Conservation (phyloP, 2,113 vertebrate species). For the Otis tarda region DNA sequence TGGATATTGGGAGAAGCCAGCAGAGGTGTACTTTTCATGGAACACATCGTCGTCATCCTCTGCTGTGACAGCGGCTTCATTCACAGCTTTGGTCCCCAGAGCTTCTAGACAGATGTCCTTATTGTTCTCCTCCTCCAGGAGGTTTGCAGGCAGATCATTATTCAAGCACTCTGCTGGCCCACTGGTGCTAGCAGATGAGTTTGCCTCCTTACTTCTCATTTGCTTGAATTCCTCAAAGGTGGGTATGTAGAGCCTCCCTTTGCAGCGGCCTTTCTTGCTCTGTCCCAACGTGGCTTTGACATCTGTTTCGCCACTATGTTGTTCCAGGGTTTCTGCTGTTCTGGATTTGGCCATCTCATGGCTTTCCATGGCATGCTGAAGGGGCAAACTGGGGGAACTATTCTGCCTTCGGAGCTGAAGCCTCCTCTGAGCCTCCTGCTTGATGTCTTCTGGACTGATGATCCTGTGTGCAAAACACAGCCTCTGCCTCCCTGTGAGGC, state of each 20-base stretch:
- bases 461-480: slow-evolving; percentile 57
- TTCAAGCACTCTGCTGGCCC: neutral
- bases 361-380: slow-evolving; percentile 52
- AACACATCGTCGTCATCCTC: slow-evolving; percentile 56
- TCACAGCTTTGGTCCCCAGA: neutral
- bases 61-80: neutral
- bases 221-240: slow-evolving; percentile 90
- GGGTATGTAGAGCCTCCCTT: slow-evolving; percentile 81
- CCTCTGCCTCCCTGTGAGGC: slow-evolving; percentile 24
- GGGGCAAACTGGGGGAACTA: slow-evolving; percentile 80
- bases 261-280: slow-evolving; percentile 62
- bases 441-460: slow-evolving; percentile 83
- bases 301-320: neutral
- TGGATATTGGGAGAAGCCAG: slow-evolving; percentile 20
- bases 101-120: neutral
- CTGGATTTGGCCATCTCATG: slow-evolving; percentile 71
- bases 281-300: neutral
- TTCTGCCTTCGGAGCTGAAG: slow-evolving; percentile 84
- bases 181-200: neutral
- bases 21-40: slow-evolving; percentile 32
- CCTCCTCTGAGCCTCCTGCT: slow-evolving; percentile 81
- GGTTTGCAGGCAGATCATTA: neutral
- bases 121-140: neutral
- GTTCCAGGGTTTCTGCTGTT: slow-evolving; percentile 72
- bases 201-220: slow-evolving; percentile 81